These are phyloP conservation scores for Myrmophylax atrothorax DNA, from an alignment of 2,113 vertebrate genomes.

Conservation along the genomic window DNA sequence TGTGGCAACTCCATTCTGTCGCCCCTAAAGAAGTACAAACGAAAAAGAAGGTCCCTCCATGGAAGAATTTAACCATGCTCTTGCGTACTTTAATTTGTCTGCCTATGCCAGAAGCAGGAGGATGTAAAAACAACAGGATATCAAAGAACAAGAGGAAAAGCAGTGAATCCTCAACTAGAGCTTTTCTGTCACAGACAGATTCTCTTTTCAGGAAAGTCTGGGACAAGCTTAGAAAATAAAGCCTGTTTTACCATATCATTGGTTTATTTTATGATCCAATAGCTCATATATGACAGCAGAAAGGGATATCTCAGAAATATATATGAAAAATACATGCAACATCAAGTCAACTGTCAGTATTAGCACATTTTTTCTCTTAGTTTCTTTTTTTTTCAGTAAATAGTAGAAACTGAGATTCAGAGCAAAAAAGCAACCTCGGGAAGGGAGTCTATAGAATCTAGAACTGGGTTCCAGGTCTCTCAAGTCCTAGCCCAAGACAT, in stretches of 20 bases:
- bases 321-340: neutral
- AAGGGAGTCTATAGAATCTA: neutral
- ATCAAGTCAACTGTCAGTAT: neutral
- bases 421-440: neutral
- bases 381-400: neutral
- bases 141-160: neutral
- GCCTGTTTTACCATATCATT: neutral
- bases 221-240: neutral
- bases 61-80: neutral
- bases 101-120: neutral
- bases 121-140: neutral
- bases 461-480: slow-evolving; percentile 50
- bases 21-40: neutral
- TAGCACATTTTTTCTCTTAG: neutral
- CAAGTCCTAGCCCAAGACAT: neutral
- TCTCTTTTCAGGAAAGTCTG: neutral
- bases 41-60: neutral
- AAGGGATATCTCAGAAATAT: neutral
- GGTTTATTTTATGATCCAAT: neutral
- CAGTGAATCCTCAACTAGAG: neutral
- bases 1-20: neutral
- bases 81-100: neutral
- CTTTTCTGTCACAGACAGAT: neutral
- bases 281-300: neutral
- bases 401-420: neutral